phyloP scores from a whole-genome alignment of 2,113 vertebrate species.

The Gallinago paraguaiae region DNA sequence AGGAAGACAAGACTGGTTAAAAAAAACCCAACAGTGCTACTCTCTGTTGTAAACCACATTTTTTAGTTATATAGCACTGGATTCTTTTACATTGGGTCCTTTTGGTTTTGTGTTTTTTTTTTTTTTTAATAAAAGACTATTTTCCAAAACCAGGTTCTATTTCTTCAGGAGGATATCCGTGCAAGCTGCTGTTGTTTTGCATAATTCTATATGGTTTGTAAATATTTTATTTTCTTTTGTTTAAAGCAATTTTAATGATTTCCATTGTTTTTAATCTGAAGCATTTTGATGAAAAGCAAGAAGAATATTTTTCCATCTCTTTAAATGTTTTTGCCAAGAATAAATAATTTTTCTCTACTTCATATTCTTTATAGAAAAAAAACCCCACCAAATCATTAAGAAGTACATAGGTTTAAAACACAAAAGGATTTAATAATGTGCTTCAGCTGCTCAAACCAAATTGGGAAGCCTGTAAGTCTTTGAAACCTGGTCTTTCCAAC shows the following conservation, averaged over 20 bases:
- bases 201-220: neutral
- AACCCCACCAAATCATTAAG: neutral
- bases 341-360: neutral
- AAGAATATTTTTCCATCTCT: neutral
- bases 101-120: neutral
- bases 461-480: neutral
- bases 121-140: neutral
- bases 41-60: neutral
- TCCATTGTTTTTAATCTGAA: neutral
- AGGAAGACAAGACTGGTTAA: neutral
- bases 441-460: neutral
- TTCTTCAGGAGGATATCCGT: neutral
- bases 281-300: neutral
- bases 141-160: neutral
- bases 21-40: rapidly evolving
- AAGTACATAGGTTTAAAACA: neutral
- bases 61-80: neutral
- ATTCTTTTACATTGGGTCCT: neutral
- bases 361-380: neutral
- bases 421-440: neutral
- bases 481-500: neutral
- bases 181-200: neutral
- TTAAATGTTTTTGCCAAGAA: neutral
- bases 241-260: neutral
- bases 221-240: neutral